Percentiles rank a stretch among this genome's conserved stretches.
phyloP scores from a whole-genome alignment of 2,113 vertebrate genomes.

The Bungarus multicinctus region DNA sequence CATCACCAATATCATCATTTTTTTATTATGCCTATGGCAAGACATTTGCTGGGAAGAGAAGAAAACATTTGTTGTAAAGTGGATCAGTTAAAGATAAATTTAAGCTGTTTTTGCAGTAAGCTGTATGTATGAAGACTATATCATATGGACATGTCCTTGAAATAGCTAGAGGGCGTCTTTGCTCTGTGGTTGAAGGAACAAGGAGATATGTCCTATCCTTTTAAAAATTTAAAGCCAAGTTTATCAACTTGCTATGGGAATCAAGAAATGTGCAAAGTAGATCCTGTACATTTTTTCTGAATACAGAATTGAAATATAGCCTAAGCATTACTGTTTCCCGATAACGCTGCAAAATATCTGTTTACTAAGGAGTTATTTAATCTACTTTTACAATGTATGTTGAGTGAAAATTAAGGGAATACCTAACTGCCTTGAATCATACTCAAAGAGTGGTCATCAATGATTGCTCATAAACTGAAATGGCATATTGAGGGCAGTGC shows the following conservation, averaged over 20 bases:
- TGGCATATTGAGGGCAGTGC: background rate
- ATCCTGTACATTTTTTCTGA: background rate
- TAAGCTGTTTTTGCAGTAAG: background rate
- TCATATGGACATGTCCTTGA: background rate
- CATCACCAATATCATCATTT: background rate
- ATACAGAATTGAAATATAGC: background rate
- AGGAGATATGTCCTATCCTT: background rate
- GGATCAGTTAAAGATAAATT: background rate
- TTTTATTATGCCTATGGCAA: background rate
- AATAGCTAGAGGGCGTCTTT: background rate
- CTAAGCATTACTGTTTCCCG: background rate
- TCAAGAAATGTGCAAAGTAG: background rate
- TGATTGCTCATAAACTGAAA: background rate
- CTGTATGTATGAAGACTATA: background rate
- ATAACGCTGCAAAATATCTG: background rate
- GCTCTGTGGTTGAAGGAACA: background rate
- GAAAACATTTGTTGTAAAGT: background rate
- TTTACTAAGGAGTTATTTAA: background rate
- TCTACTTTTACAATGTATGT: background rate
- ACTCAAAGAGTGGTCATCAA: background rate
- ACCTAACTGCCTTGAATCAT: background rate
- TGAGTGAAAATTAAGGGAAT: background rate
- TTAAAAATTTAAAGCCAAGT: background rate
- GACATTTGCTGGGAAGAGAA: background rate
- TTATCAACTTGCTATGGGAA: background rate